Conservation (phyloP, 2,113 vertebrate genomes). For the Strigops habroptila region DNA sequence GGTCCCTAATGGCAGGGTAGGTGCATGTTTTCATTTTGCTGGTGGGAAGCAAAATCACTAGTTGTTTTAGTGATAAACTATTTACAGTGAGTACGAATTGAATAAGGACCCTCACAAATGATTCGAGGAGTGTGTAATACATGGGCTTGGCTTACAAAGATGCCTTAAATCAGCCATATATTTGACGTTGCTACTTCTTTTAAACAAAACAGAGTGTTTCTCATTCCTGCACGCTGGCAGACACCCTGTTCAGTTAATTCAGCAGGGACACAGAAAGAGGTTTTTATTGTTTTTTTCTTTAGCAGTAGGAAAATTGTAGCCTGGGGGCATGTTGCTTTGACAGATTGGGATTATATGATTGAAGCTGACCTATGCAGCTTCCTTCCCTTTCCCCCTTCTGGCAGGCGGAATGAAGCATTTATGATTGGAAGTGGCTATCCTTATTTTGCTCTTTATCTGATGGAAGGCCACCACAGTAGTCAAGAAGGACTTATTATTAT, state of each 20-base stretch:
- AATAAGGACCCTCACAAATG: neutral
- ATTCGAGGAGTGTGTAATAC: neutral
- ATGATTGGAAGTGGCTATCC: neutral
- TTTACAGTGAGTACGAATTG: neutral
- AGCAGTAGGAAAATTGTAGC: neutral
- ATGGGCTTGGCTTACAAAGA: neutral
- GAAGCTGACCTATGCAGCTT: constrained; percentile 9
- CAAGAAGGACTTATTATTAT: neutral
- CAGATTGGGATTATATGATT: constrained; percentile 35
- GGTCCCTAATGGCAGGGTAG: neutral
- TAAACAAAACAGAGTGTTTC: neutral
- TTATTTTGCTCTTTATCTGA: neutral
- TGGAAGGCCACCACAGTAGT: neutral
- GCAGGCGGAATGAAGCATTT: neutral
- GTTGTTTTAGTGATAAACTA: neutral
- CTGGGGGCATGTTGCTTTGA: constrained; percentile 1
- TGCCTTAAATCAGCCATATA: neutral
- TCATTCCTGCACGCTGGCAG: neutral
- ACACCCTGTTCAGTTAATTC: neutral
- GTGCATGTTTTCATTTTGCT: neutral
- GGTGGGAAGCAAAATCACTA: neutral
- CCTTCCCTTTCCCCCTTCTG: neutral
- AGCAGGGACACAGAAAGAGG: neutral
- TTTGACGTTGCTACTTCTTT: neutral
- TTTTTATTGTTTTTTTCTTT: neutral